Evolutionary conservation across 2,113 vertebrate species (phyloP).

Genomic region (Tiliqua scincoides): DNA sequence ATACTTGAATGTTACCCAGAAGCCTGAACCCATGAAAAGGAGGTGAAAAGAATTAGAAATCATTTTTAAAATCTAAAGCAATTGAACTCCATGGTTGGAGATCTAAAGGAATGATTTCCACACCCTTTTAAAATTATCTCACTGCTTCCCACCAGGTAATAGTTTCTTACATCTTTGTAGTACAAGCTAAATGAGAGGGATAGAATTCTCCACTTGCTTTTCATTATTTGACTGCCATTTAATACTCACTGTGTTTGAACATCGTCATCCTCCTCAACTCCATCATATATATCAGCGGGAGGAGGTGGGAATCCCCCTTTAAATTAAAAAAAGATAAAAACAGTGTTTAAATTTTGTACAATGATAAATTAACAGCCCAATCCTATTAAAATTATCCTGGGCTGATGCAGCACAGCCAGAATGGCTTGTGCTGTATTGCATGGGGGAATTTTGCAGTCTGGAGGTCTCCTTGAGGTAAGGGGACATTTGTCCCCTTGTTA

Average conservation of each 20-base stretch:
- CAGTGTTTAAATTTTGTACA: not conserved
- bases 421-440: too few species aligned
- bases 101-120: not conserved
- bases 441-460: too few species aligned
- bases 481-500: too few species aligned
- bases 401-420: too few species aligned
- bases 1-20: not conserved
- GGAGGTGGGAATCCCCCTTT: constrained; percentile 80
- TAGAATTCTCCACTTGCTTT: not conserved
- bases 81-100: not conserved
- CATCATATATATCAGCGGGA: constrained; percentile 89
- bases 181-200: not conserved
- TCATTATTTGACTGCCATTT: not conserved
- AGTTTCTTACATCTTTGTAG: not conserved
- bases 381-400: too few species aligned
- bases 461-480: too few species aligned
- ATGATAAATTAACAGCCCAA: not conserved
- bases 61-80: not conserved
- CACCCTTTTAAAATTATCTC: not conserved
- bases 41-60: not conserved
- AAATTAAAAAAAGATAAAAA: constrained; percentile 36
- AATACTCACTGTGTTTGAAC: constrained; percentile 75
- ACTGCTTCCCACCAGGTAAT: not conserved
- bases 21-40: not conserved
- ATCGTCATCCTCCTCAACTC: constrained; percentile 82